Evolutionary conservation across 2,888 invertebrate species (phyloP), one percentile per base, ranked within the genome.

Genomic region (Papilio demoleus): DNA sequence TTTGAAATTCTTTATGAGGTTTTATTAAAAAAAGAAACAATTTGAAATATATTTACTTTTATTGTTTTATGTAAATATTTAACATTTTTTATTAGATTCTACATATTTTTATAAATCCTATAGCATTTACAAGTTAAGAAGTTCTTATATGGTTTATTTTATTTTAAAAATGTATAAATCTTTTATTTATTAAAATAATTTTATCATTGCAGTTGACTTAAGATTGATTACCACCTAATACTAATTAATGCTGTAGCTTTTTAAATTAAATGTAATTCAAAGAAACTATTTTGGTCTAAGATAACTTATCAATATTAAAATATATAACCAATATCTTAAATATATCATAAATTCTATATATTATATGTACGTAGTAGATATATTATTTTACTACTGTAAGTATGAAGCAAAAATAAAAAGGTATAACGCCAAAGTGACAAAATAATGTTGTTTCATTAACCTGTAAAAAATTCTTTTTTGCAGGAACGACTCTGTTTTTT

Each of bases 301-400:
- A 38, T 47, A 24, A 47, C 47, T 47, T 68, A 50, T 40, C 22
- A 47, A 17, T 40, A 40, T 19, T 60, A 36, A 58, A 50, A 47
- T 64, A 38, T 50, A 31, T 65, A 53, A 68, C 38, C 65, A 53
- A 65, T 60, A 59, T 68, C 68, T 53, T 50, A 53, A n/a, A 53
- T 53, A 53, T 64, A 63, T 70, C 70, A 76, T 80, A 82, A 77
- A 78, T 68, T 71, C 47, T 67, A 67, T 70, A 65, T 12, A 60
- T 31, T 60, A 50, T n/a, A 70, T 75, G 59, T 79, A 77, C 75
- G 81, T 85, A 84, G 84, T 82, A 81, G 78, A 64, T 77, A 76
- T 82, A 80, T n/a, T n/a, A 83, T 85, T 85, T 85, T 78, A 76
- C 81, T 78, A 83, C 82, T 85, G 79, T 86, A 85, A 84, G 87